Base-by-base conservation (phyloP, 2,888 invertebrate species). In the Merodon equestris region DNA sequence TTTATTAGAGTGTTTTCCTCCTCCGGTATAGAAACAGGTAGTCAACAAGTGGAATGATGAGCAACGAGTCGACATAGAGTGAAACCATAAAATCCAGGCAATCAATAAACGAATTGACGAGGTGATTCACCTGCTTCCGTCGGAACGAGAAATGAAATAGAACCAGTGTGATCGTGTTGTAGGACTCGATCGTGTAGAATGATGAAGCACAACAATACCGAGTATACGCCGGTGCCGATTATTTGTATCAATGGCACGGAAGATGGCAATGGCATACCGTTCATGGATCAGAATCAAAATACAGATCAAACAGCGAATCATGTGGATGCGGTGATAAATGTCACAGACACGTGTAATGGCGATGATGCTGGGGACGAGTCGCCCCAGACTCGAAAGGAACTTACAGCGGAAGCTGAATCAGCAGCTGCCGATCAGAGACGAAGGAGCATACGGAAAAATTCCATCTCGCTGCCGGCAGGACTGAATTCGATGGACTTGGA, bases 371-470 rank as follows among this genome's bases (percentile, higher is more conserved):
- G n/a, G n/a, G 14, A 40, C 96, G 83, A 91, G 94, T 89, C 94
- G 95, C 88, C 91, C n/a, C 3, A 10, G 40, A 18, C 54, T n/a
- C 42, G 19, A 10, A 42, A 19, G 18, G 36, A n/a, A 3, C 4
- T 27, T 1, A 15, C 40, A 93, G 90, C 91, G 96, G 89, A 96
- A 95, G 84, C 95, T 93, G 83, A 93, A 93, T 88, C 94, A 94
- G 84, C 93, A 93, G 88, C 94, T 94, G 84, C 70, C 72, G 48
- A 67, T 53, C 77, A 83, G 75, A 67, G 71, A n/a, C 50, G 36
- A 9, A 60, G 83, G 0, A 83, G 83, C n/a, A 85, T 92, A 57
- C 90, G 94, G 56, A 91, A 93, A 82, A 93, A 94, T 83, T 94
- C 94, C 1, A 93, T 94, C 77, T 94, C 95, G 1, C 90, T 95